phyloP scores from a whole-genome alignment of 2,888 invertebrate genomes.

The Synanthedon tipuliformis region DNA sequence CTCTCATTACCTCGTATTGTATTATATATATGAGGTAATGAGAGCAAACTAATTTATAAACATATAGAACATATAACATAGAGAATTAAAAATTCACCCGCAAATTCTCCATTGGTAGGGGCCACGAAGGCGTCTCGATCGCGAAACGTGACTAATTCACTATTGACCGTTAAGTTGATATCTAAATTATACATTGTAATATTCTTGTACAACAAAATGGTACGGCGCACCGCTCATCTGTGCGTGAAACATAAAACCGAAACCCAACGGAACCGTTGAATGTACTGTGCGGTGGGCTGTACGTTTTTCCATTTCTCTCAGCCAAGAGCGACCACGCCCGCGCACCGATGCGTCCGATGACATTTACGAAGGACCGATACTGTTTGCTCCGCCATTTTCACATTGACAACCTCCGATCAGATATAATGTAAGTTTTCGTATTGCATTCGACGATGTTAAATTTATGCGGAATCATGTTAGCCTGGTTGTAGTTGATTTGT shows the following conservation, averaged over 20 bases:
- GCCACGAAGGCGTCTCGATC: constrained; percentile 18
- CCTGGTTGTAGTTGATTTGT: constrained; percentile 15
- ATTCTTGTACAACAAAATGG: constrained; percentile 21
- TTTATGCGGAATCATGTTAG: constrained; percentile 22
- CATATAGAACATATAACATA: too few relatives aligned
- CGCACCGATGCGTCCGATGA: constrained; percentile 34
- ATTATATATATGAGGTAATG: too few relatives aligned
- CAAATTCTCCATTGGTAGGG: constrained; percentile 4
- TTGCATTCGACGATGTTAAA: constrained; percentile 13
- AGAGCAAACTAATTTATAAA: too few relatives aligned
- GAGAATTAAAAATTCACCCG: neutral
- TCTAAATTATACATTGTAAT: constrained; percentile 42
- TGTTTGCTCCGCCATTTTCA: constrained; percentile 28
- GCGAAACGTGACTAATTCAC: constrained; percentile 39
- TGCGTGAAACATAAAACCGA: neutral
- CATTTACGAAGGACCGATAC: constrained; percentile 36
- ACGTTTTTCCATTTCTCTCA: constrained; percentile 20
- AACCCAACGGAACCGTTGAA: neutral
- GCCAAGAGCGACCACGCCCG: constrained; percentile 18
- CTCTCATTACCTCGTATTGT: too few relatives aligned
- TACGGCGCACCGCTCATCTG: constrained; percentile 2
- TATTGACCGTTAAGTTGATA: constrained; percentile 35
- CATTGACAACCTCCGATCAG: constrained; percentile 40
- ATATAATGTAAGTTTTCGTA: constrained; percentile 19
- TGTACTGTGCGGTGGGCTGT: neutral